Evolutionary conservation across 2,888 invertebrate genomes (phyloP).

Genomic region (Chromoteleia sp.): DNA sequence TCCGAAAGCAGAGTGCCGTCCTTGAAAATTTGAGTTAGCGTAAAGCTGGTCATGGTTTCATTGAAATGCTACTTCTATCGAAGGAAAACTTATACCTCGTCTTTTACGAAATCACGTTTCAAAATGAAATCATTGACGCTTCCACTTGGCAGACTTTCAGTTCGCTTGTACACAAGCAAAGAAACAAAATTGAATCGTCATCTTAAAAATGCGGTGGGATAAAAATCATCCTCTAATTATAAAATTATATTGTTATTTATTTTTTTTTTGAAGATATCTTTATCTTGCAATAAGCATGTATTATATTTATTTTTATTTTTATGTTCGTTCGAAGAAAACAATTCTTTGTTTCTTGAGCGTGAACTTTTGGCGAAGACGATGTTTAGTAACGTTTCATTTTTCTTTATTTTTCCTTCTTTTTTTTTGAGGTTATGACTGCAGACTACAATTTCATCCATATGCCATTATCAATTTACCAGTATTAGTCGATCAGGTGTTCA

Average conservation of each 20-base stretch:
- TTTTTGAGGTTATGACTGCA: too few species aligned
- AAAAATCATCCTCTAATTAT: constrained; percentile 31
- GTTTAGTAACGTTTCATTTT: constrained; percentile 9
- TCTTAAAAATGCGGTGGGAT: background rate
- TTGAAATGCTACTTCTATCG: constrained; percentile 50
- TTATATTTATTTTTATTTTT: background rate
- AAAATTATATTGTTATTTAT: background rate
- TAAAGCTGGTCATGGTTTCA: constrained; percentile 69
- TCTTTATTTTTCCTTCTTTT: too few species aligned
- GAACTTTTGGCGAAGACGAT: background rate
- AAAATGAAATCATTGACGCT: constrained; percentile 57
- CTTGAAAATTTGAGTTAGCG: constrained; percentile 66
- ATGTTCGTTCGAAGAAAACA: background rate
- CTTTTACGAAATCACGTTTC: constrained; percentile 44
- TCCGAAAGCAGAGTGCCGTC: constrained; percentile 53
- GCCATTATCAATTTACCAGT: too few species aligned
- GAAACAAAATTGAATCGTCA: constrained; percentile 27
- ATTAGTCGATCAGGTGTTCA: constrained; percentile 14
- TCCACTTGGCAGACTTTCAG: constrained; percentile 51
- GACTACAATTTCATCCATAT: too few species aligned
- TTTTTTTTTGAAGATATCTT: constrained; percentile 1
- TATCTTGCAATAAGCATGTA: too few species aligned
- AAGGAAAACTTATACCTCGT: constrained; percentile 35
- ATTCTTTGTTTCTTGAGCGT: background rate
- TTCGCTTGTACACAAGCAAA: background rate